Evolutionary conservation across 1,140 invertebrate genomes (phyloP).

Genomic region (Phortica variegata): DNA sequence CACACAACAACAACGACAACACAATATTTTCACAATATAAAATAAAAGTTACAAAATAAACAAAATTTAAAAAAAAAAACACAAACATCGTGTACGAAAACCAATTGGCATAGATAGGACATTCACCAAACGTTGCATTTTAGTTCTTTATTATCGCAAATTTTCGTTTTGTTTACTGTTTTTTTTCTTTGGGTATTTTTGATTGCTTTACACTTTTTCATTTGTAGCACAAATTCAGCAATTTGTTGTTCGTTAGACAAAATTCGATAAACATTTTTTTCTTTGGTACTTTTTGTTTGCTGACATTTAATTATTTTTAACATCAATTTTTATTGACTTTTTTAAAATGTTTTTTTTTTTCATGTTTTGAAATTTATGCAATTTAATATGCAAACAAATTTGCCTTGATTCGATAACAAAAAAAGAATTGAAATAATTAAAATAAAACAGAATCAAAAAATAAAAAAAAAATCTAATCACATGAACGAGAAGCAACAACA

Average conservation of each 20-base stretch:
- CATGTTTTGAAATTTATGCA: conserved; percentile 11
- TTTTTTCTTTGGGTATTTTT: conserved; percentile 17
- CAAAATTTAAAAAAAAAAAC: neutral
- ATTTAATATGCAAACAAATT: conserved; percentile 14
- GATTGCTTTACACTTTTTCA: conserved; percentile 8
- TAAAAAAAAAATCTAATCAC: conserved; percentile 28
- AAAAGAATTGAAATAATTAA: conserved; percentile 16
- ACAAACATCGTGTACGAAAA: conserved; percentile 10
- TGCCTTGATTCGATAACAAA: conserved; percentile 22
- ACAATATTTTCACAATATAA: conserved; percentile 8
- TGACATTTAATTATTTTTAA: conserved; percentile 23
- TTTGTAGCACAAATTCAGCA: neutral
- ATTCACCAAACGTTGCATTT: conserved; percentile 46
- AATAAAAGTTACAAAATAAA: conserved; percentile 1
- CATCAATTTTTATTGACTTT: conserved; percentile 20
- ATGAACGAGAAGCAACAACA: too few species aligned
- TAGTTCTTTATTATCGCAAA: conserved; percentile 4
- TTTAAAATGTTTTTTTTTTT: conserved; percentile 22
- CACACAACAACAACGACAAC: too few species aligned
- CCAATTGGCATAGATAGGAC: conserved; percentile 56
- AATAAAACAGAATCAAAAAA: conserved; percentile 11
- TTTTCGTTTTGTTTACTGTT: conserved; percentile 19
- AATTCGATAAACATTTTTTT: conserved; percentile 17
- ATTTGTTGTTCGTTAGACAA: conserved; percentile 15
- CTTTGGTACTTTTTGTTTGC: conserved; percentile 4